Evolutionary conservation across 2,113 vertebrate species (phyloP), one percentile per base, ranked within the genome.

Genomic region (Vicugna pacos): DNA sequence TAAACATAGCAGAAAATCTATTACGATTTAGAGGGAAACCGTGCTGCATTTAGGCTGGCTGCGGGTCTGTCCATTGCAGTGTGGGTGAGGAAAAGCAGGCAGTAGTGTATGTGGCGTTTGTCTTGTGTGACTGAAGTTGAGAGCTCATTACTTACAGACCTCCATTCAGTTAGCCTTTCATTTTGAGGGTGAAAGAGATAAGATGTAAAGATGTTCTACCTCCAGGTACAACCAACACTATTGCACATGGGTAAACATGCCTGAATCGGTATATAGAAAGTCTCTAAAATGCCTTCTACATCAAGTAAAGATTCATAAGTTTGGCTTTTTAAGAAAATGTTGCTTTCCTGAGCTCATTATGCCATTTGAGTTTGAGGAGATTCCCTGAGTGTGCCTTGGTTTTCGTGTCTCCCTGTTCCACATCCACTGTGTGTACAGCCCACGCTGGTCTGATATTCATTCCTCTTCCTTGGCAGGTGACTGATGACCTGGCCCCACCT

Each of bases 161-260:
- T 30, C 82, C 65, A 67, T 60, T 91, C 82, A n/a, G 94, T 89
- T 92, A 97, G 64, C 24, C 50, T 89, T 93, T 80, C n/a, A 76
- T 84, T 96, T 52, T 79, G 50, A 70, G 58, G 24, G 22, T 54
- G 50, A 90, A 81, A 28, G 35, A 77, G 89, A 46, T 50, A 88
- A 62, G 20, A 42, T 24, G 15, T 38, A 91, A 89, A 42, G 65
- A 77, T 91, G 35, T 32, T 93, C 24, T 83, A 16, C 35, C 15
- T 70, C 24, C 11, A n/a, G 83, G 22, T 82, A 13, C 17, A 32
- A 42, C 42, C n/a, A 77, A 30, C 3, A n/a, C 16, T 16, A 46
- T 4, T 38, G 3, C 26, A 48, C 22, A 20, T 6, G n/a, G 5
- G 22, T 56, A 85, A 88, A 64, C 16, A 52, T 56, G 30, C 67